Percentiles rank a stretch among this genome's conserved stretches.
These are phyloP conservation scores for Autographa pulchrina DNA, from an alignment of 2,888 invertebrate genomes.

Conservation along the genomic window DNA sequence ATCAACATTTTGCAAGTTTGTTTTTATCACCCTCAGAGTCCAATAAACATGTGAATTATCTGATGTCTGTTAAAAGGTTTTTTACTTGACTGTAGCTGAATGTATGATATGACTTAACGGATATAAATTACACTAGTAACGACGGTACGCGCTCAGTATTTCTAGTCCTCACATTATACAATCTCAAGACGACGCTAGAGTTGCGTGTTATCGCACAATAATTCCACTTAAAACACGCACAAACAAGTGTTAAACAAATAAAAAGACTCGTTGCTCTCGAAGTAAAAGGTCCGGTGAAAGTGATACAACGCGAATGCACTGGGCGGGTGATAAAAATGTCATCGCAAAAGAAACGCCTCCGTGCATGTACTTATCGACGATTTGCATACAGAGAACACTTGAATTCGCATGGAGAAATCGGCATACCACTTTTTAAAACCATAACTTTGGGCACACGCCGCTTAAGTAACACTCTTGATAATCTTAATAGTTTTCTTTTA, in stretches of 20 bases:
- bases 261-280: constrained; percentile 31
- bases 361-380: constrained; percentile 61
- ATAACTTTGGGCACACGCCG: constrained; percentile 49
- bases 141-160: constrained; percentile 9
- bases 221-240: constrained; percentile 17
- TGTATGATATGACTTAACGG: constrained; percentile 22
- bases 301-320: constrained; percentile 52
- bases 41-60: constrained; percentile 16
- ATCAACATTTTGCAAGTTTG: constrained; percentile 12
- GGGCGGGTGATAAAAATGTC: constrained; percentile 70
- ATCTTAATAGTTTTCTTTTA: constrained; percentile 16
- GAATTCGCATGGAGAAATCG: constrained; percentile 74
- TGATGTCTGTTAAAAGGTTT: constrained; percentile 21
- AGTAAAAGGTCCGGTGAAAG: constrained; percentile 65
- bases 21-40: constrained; percentile 22
- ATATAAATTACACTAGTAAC: constrained; percentile 36
- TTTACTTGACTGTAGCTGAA: constrained; percentile 11
- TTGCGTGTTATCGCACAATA: constrained; percentile 34
- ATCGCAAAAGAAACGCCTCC: constrained; percentile 70
- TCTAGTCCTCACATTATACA: constrained; percentile 34
- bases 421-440: constrained; percentile 67
- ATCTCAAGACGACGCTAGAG: constrained; percentile 21
- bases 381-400: constrained; percentile 78
- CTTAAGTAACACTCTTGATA: constrained; percentile 18
- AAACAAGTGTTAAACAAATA: constrained; percentile 13